phyloP scores from a whole-genome alignment of 2,888 invertebrate species.

The Rotaria sp. region DNA sequence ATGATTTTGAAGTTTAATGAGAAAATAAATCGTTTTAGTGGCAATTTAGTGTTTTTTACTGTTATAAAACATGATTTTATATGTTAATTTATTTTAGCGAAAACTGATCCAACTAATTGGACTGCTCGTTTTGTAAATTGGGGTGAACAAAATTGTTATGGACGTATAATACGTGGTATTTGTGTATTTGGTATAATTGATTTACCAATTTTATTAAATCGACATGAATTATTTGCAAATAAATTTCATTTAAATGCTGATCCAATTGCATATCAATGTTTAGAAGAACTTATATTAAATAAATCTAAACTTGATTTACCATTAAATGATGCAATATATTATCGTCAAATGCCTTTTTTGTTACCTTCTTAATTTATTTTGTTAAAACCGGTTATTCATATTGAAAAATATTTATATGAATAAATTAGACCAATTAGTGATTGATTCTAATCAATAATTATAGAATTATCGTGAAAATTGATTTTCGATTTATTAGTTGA shows the following conservation, averaged over 20 bases:
- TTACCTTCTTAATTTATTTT: not conserved
- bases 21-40: too few species aligned
- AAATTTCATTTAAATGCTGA: slow-evolving; percentile 37
- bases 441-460: too few species aligned
- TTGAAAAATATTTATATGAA: too few species aligned
- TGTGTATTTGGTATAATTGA: slow-evolving; percentile 37
- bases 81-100: not conserved
- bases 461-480: too few species aligned
- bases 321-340: not conserved
- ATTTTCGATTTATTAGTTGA: too few species aligned
- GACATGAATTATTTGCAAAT: slow-evolving; percentile 38
- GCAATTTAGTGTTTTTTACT: too few species aligned
- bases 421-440: too few species aligned
- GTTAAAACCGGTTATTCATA: not conserved
- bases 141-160: slow-evolving; percentile 19
- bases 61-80: not conserved
- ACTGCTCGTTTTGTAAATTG: slow-evolving; percentile 19
- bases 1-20: too few species aligned
- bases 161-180: slow-evolving; percentile 23
- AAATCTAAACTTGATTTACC: not conserved
- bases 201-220: slow-evolving; percentile 23
- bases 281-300: slow-evolving; percentile 34
- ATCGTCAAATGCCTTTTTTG: slow-evolving; percentile 26
- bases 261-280: slow-evolving; percentile 38
- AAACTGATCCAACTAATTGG: slow-evolving; percentile 21